Conservation (phyloP, 2,113 vertebrate genomes). For the Neolamprologus tretocephalus region DNA sequence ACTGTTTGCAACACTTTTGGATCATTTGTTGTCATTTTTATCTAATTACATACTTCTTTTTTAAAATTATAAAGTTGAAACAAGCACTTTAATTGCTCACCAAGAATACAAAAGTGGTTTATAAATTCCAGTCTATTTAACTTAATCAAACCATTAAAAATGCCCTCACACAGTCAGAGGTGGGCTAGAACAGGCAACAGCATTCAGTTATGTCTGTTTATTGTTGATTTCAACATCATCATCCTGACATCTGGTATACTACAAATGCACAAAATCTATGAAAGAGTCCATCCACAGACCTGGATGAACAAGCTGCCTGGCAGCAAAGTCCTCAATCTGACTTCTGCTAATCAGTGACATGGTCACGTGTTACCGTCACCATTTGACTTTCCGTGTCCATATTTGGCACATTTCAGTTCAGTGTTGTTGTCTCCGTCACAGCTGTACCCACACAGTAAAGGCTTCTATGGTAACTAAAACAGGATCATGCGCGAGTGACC, state of each 20-base stretch:
- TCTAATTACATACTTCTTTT: not conserved
- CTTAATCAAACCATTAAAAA: not conserved
- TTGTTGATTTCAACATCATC: not conserved
- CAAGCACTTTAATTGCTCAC: not conserved
- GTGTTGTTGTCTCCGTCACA: not conserved
- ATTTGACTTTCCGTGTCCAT: not conserved
- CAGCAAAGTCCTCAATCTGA: conserved; percentile 7
- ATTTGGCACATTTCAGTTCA: not conserved
- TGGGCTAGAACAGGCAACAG: not conserved
- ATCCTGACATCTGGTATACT: not conserved
- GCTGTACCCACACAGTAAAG: not conserved
- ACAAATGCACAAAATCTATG: conserved; percentile 1
- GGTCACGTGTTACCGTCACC: not conserved
- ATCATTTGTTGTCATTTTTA: not conserved
- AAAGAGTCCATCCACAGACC: not conserved
- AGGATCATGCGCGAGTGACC: not conserved
- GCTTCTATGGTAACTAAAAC: not conserved
- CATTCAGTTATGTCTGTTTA: not conserved
- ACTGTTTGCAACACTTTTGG: not conserved
- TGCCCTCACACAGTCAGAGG: not conserved
- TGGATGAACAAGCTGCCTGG: conserved; percentile 15
- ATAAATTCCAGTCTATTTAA: not conserved
- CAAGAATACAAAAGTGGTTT: not conserved
- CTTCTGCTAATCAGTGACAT: not conserved
- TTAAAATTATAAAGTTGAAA: not conserved